phyloP scores from a whole-genome alignment of 2,113 vertebrate species.

The Camelus dromedarius region DNA sequence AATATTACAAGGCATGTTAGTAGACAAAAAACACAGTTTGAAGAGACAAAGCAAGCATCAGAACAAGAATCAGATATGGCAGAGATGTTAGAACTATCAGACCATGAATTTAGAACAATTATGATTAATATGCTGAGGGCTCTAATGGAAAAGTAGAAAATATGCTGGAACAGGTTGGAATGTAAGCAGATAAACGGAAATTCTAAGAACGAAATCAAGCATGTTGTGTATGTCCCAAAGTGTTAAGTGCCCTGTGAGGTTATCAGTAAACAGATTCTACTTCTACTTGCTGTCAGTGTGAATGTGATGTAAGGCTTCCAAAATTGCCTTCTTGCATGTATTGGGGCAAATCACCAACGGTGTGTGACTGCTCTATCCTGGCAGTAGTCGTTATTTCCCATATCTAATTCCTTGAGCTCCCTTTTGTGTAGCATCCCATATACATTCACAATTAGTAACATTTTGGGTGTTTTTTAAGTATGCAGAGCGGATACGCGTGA shows the following conservation, averaged over 20 bases:
- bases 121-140: not conserved
- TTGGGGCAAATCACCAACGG: not conserved
- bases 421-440: not conserved
- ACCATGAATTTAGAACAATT: not conserved
- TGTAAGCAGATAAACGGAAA: not conserved
- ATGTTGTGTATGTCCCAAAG: not conserved
- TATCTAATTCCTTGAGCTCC: not conserved
- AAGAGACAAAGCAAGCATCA: not conserved
- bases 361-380: not conserved
- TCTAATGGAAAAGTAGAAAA: not conserved
- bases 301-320: not conserved
- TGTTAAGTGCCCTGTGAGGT: not conserved
- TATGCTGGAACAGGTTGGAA: not conserved
- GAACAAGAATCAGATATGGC: not conserved
- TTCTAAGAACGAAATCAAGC: not conserved
- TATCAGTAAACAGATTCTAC: not conserved
- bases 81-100: not conserved
- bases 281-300: not conserved
- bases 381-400: not conserved
- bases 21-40: not conserved
- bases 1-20: not conserved
- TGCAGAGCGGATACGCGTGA: not conserved
- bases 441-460: not conserved
- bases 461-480: not conserved
- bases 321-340: not conserved